phyloP scores from a whole-genome alignment of 2,113 vertebrate genomes.

The Limnothrissa miodon region DNA sequence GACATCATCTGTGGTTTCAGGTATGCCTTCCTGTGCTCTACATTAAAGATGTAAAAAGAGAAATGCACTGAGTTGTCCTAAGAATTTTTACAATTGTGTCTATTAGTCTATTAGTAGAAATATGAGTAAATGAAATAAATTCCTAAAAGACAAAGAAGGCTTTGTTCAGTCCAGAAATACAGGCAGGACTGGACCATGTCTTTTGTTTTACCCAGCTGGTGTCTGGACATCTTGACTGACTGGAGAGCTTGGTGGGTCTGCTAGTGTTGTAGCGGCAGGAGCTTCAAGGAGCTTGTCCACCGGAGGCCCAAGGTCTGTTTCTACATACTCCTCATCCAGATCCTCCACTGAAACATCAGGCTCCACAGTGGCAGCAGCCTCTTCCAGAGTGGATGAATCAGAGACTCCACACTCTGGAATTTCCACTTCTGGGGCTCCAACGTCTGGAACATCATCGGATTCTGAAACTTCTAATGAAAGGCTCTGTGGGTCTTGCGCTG shows the following conservation, averaged over 20 bases:
- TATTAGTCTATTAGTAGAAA: neutral
- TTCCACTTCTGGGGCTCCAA: slow-evolving; percentile 26
- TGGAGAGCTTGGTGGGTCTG: slow-evolving; percentile 13
- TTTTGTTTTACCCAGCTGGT: slow-evolving; percentile 50
- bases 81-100: neutral
- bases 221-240: slow-evolving; percentile 2
- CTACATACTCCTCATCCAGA: neutral
- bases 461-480: slow-evolving; percentile 22
- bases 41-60: neutral
- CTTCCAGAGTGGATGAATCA: neutral
- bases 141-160: neutral
- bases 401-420: slow-evolving; percentile 34
- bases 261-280: neutral
- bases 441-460: slow-evolving; percentile 9
- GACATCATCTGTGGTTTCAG: neutral
- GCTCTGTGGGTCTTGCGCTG: slow-evolving; percentile 33
- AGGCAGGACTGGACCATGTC: neutral
- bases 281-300: slow-evolving; percentile 18
- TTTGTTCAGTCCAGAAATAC: neutral
- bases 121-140: neutral
- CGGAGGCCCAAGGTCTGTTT: neutral
- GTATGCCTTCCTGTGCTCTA: neutral
- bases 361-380: neutral
- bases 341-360: neutral
- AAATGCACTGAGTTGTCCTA: neutral